A percentile compares a stretch with the other conserved stretches of the same genome.
Conservation (phyloP, 2,888 invertebrate genomes). For the Dolichopus griseipennis region DNA sequence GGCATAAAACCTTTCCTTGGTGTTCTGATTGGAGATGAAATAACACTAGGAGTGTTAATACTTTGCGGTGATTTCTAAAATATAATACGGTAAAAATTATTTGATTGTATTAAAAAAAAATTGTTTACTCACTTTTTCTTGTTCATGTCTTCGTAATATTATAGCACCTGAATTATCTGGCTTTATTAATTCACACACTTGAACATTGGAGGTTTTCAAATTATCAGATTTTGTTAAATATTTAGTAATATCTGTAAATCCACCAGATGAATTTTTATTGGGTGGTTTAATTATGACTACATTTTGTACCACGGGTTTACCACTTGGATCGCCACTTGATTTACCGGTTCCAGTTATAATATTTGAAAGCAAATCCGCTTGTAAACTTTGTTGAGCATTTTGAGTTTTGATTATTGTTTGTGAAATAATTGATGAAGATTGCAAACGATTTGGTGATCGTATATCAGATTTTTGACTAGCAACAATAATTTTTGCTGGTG, state of each 20-base stretch:
- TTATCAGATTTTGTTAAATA: conserved; percentile 4
- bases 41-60: neutral
- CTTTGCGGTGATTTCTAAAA: neutral
- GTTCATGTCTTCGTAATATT: neutral
- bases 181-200: conserved; percentile 5
- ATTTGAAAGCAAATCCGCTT: neutral
- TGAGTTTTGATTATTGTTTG: neutral
- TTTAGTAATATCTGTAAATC: conserved; percentile 8
- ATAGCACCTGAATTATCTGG: neutral
- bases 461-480: neutral
- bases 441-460: neutral
- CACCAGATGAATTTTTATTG: neutral
- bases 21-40: conserved; percentile 5
- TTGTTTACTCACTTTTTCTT: neutral
- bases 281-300: conserved; percentile 9
- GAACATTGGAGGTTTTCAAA: neutral
- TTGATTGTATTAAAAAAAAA: neutral
- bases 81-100: neutral
- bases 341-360: neutral
- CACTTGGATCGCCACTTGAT: neutral
- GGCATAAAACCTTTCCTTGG: conserved; percentile 38
- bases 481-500: neutral
- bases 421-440: neutral
- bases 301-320: conserved; percentile 7
- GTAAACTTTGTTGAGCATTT: neutral